A percentile compares a stretch with the other conserved stretches of the same genome.
Evolutionary conservation across 1,140 invertebrate species (phyloP).

Genomic region (Lepidurus packardi): DNA sequence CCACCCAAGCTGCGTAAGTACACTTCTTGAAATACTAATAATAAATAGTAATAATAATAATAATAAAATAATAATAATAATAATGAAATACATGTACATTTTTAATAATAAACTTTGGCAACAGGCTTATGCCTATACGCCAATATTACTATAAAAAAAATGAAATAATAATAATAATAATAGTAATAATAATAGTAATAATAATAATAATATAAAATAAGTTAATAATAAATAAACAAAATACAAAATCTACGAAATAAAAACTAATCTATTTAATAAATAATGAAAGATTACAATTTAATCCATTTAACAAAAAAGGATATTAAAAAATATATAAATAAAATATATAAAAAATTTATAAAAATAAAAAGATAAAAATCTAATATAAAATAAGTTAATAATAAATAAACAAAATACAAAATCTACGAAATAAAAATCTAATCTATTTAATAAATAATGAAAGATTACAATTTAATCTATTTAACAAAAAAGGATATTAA

Average conservation of each 20-base stretch:
- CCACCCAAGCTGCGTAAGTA: constrained; percentile 54
- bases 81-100: too few species aligned
- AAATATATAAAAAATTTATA: neutral
- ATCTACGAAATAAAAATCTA: neutral
- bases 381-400: neutral
- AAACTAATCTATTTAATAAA: neutral
- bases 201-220: neutral
- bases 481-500: neutral
- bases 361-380: too few species aligned
- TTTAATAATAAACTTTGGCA: too few species aligned
- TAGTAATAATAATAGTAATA: too few species aligned
- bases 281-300: neutral
- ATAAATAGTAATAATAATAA: neutral
- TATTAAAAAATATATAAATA: too few species aligned
- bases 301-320: neutral
- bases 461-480: neutral
- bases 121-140: too few species aligned
- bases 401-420: neutral
- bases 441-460: neutral
- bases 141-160: too few species aligned
- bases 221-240: neutral
- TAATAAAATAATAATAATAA: neutral
- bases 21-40: neutral
- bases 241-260: neutral
- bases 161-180: too few species aligned